Evolutionary conservation across 2,797 vertebrate genomes (phyloP).

Genomic region (Lepidocolaptes lacrymiger): DNA sequence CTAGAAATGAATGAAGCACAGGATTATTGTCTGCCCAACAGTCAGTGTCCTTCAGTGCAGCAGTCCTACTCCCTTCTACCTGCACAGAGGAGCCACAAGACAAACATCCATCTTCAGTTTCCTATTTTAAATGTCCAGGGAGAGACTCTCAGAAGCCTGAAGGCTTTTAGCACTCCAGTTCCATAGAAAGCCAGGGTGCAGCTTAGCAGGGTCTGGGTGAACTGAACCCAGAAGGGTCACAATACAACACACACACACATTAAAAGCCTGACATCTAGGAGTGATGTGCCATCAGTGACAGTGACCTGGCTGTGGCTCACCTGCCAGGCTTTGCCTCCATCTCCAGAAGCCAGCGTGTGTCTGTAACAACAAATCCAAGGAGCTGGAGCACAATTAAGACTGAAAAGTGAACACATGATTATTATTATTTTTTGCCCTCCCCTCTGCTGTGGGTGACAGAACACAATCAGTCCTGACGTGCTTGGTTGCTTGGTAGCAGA

Average conservation of each 20-base stretch:
- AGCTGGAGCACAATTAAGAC: constrained; percentile 71
- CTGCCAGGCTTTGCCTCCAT: background rate
- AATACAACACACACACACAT: fast-evolving
- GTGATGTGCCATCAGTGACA: fast-evolving
- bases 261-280: background rate
- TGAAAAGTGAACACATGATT: constrained; percentile 72
- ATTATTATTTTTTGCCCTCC: constrained; percentile 72
- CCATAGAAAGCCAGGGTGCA: background rate
- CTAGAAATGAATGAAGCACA: background rate
- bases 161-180: background rate
- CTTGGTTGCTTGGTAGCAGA: constrained; percentile 81
- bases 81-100: fast-evolving
- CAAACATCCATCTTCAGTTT: background rate
- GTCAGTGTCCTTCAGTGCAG: background rate
- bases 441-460: constrained; percentile 72
- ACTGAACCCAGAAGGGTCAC: background rate
- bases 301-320: background rate
- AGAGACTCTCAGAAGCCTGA: background rate
- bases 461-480: constrained; percentile 72
- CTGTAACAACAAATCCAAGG: constrained; percentile 50
- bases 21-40: background rate
- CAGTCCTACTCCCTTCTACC: background rate
- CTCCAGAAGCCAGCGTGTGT: background rate
- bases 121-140: background rate
- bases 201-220: background rate